Evolutionary conservation across 2,113 vertebrate genomes (phyloP), one percentile per base, ranked within the genome.

Genomic region (Orientallactaga bullata): DNA sequence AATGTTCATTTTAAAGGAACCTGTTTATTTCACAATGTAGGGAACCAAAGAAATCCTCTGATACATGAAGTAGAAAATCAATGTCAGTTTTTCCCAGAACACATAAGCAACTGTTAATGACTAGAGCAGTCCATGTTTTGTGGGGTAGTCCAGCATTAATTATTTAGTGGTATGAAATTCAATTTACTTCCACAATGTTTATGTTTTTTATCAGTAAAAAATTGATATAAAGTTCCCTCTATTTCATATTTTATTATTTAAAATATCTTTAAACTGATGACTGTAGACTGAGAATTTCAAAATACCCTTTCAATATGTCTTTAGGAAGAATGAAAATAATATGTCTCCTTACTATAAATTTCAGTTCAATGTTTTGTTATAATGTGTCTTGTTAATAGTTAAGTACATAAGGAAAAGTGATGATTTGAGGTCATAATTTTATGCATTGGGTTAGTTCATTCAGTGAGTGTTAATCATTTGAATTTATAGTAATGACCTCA

Each of bases 181-280:
- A 4, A 69, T 61, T 93, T 89, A 1, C 63, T 90, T 55, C 26
- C 71, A 77, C 17, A 85, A 42, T 35, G 12, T 16, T 82, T 30
- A 58, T 81, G 6, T 81, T 5, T 91, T 1, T 17, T 66, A 7
- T 32, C 32, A 60, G 23, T 30, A 69, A 12, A 76, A 85, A 80
- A 85, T 78, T 61, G 9, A 0, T 93, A 5, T 79, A 66, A 79
- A 63, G 32, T 39, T 73, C 35, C 17, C 17, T 82, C 42, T 1
- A 88, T 88, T 93, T 84, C 23, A 39, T 73, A 82, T 32, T 1
- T 21, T 85, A 76, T 80, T 89, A 58, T 18, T 73, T 90, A 78
- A 89, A 69, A 37, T 82, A 84, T 88, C 16, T 24, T 32, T 85
- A 2, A 92, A 94, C 69, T 9, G 7, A 87, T 77, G 5, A 77